Evolutionary conservation across 2,797 vertebrate species (phyloP).

Genomic region (Pelochelys cantorii): DNA sequence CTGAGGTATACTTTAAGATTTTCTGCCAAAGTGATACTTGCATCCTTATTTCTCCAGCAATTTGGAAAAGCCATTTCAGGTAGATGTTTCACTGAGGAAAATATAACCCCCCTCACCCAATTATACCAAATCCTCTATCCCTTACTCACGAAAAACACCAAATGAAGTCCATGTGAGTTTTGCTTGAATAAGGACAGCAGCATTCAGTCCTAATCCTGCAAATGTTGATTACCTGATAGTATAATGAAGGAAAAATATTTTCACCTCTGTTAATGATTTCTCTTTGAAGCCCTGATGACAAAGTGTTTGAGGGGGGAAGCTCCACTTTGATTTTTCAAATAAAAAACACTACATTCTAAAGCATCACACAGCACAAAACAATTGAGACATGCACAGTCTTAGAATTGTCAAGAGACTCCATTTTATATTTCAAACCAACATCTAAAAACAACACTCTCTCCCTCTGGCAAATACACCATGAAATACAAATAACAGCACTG

Average conservation of each 20-base stretch:
- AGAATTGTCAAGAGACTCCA: conserved; percentile 73
- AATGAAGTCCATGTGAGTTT: neutral
- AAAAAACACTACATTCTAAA: conserved; percentile 32
- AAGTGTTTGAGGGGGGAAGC: conserved; percentile 22
- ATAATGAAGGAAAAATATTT: neutral
- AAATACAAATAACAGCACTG: conserved; percentile 67
- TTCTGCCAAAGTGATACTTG: neutral
- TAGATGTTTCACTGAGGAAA: neutral
- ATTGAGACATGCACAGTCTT: conserved; percentile 64
- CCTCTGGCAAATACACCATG: conserved; percentile 68
- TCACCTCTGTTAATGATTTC: neutral
- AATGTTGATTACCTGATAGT: neutral
- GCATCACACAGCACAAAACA: conserved; percentile 63
- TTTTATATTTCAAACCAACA: conserved; percentile 74
- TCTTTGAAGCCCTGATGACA: conserved; percentile 14
- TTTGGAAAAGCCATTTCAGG: conserved; percentile 16
- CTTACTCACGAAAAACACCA: neutral
- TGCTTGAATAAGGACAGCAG: neutral
- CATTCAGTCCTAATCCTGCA: neutral
- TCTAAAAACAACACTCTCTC: conserved; percentile 72
- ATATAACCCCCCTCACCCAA: no score
- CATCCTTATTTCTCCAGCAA: conserved; percentile 21
- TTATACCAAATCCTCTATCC: neutral
- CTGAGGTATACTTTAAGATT: neutral
- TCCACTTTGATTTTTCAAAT: conserved; percentile 28